Conservation (phyloP, 2,113 vertebrate genomes). For the Cricetomys ansorgei region DNA sequence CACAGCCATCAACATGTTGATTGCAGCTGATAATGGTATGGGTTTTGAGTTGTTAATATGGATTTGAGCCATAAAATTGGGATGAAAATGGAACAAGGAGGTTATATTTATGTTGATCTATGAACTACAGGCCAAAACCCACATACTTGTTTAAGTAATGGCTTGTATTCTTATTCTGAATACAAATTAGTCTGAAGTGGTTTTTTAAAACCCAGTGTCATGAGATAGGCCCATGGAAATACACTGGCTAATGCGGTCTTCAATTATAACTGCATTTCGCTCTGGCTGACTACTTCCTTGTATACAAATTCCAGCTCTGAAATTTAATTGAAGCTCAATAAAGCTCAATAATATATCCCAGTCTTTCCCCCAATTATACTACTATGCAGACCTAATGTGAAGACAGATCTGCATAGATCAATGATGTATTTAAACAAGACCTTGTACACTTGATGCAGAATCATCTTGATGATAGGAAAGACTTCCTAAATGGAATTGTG, state of each 20-base stretch:
- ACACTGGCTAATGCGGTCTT: conserved; percentile 30
- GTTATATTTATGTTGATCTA: not conserved
- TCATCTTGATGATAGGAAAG: conserved; percentile 18
- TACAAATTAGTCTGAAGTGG: conserved; percentile 56
- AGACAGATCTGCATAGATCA: conserved; percentile 60
- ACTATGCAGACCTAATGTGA: conserved; percentile 51
- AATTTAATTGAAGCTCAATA: conserved; percentile 61
- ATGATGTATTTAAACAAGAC: conserved; percentile 30
- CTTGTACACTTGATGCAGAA: conserved; percentile 47
- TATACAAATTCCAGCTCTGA: conserved; percentile 41
- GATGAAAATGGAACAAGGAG: not conserved
- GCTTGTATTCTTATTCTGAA: conserved; percentile 48
- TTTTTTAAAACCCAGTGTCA: conserved; percentile 62
- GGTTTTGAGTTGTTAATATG: not conserved
- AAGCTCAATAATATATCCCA: conserved; percentile 53
- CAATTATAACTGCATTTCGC: conserved; percentile 69
- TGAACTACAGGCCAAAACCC: not conserved
- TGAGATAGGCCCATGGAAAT: conserved; percentile 46
- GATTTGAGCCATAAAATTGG: too few species aligned
- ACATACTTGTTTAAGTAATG: conserved; percentile 48
- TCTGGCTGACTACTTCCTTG: conserved; percentile 52
- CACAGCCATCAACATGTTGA: not conserved
- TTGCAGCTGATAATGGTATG: not conserved
- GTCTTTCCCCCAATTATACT: conserved; percentile 7
- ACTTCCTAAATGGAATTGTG: conserved; percentile 52